Percentiles rank a stretch among this genome's conserved stretches.
phyloP scores from a whole-genome alignment of 1,140 invertebrate species.

The Archivesica marissinica region DNA sequence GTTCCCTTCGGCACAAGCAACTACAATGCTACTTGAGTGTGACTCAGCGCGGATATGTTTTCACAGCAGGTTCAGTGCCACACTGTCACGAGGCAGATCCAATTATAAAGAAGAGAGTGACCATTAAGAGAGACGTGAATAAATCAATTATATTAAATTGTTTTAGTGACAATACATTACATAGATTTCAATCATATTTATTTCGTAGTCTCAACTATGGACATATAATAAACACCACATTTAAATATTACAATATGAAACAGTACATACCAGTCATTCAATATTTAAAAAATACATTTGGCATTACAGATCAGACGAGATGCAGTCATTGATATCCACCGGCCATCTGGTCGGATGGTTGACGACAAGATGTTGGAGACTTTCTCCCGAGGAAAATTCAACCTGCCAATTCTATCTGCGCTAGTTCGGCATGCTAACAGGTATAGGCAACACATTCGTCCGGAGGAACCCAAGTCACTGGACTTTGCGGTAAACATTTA shows the following conservation, averaged over 20 bases:
- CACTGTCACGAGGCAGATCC: neutral
- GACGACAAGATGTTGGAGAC: constrained; percentile 34
- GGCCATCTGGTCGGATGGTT: neutral
- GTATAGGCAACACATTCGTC: neutral
- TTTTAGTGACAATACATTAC: no score
- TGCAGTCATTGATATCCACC: constrained; percentile 9
- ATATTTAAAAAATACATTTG: no score
- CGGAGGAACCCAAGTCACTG: neutral
- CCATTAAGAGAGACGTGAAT: constrained; percentile 13
- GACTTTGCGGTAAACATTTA: no score
- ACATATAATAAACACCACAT: no score
- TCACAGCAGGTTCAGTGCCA: neutral
- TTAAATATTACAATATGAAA: no score
- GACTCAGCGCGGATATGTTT: neutral
- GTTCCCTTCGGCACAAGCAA: neutral
- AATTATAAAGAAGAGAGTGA: neutral
- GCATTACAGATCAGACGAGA: constrained; percentile 16
- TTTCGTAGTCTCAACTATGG: no score
- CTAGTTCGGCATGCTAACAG: neutral
- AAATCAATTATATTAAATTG: no score
- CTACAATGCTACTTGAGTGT: neutral
- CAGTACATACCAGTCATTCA: no score
- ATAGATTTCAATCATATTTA: no score
- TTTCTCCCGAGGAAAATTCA: neutral
- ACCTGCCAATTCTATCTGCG: neutral